Evolutionary conservation across 2,113 vertebrate genomes (phyloP).

Genomic region (Paramisgurnus dabryanus): DNA sequence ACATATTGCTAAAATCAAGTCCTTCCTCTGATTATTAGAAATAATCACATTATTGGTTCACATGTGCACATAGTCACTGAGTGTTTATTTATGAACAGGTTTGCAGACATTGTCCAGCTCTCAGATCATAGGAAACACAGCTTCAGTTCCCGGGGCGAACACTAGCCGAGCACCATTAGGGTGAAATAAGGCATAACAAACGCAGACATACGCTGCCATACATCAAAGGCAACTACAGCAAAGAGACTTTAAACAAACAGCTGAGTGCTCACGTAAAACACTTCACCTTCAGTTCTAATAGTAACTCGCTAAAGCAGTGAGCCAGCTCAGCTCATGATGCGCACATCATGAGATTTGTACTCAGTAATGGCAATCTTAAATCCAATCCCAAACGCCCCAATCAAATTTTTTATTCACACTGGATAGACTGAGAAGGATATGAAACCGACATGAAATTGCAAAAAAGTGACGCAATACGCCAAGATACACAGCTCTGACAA

Average conservation of each 20-base stretch:
- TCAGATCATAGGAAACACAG: neutral
- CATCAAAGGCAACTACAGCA: neutral
- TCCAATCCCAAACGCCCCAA: slow-evolving; percentile 16
- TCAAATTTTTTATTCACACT: slow-evolving; percentile 25
- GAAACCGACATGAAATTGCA: slow-evolving; percentile 1
- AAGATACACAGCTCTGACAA: neutral
- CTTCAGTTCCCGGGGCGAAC: no score
- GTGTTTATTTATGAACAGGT: neutral
- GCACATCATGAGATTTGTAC: slow-evolving; percentile 35
- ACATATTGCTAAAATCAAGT: no score
- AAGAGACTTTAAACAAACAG: neutral
- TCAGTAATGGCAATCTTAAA: slow-evolving; percentile 38
- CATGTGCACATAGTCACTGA: no score
- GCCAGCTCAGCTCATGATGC: slow-evolving; percentile 22
- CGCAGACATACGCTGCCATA: neutral
- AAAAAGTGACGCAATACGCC: slow-evolving; percentile 2
- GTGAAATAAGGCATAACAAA: slow-evolving; percentile 11
- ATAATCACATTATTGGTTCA: no score
- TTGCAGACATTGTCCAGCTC: neutral
- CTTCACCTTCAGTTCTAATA: slow-evolving; percentile 21
- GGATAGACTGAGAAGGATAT: slow-evolving; percentile 12
- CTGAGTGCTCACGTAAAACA: slow-evolving; percentile 5
- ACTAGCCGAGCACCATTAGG: neutral
- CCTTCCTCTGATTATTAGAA: no score
- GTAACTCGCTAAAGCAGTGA: slow-evolving; percentile 17